Evolutionary conservation across 2,113 vertebrate species (phyloP), one percentile per base, ranked within the genome.

Genomic region (Passer domesticus): DNA sequence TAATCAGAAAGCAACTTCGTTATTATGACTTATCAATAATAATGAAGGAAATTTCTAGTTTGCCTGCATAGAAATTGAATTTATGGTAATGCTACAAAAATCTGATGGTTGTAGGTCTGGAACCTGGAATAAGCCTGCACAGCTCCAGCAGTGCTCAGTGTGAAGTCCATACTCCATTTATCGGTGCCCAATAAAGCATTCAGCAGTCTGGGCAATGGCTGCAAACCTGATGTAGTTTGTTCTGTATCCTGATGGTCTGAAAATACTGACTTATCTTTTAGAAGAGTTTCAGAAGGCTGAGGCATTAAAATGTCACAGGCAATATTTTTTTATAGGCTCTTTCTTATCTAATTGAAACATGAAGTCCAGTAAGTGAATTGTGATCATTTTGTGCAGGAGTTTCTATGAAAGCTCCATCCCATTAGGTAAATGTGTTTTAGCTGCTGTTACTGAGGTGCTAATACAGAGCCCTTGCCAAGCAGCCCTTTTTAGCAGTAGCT

Each of bases 371-470:
- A 91, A 94, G 91, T 95, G 91, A 97, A 90, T 97, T 95, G 85
- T 97, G 89, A 91, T 96, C 74, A 92, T 97, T 97, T 91, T 97
- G 77, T 96, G 83, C 64, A 84, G 89, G 73, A 60, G 74, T 82
- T 95, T 93, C 92, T 94, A 73, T 92, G 90, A 86, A 89, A 97
- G 90, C 94, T 95, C 86, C 59, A 90, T 96, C 90, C 95, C 6
- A 43, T 97, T 97, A 96, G 94, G 93, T 96, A 87, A 95, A 84
- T 95, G 89, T 75, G 95, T 96, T 97, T 96, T 94, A 96, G 92
- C 95, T 97, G 95, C 95, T 97, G 46, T 96, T 96, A 77, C 90
- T 96, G 90, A 90, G 97, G 89, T 92, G 92, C 70, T 90, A 77
- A 89, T 89, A 85, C 70, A 95, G 96, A 96, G 87, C 88, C 84